Evolutionary conservation across 2,888 invertebrate species (phyloP).

Genomic region (Cantharis lateralis): DNA sequence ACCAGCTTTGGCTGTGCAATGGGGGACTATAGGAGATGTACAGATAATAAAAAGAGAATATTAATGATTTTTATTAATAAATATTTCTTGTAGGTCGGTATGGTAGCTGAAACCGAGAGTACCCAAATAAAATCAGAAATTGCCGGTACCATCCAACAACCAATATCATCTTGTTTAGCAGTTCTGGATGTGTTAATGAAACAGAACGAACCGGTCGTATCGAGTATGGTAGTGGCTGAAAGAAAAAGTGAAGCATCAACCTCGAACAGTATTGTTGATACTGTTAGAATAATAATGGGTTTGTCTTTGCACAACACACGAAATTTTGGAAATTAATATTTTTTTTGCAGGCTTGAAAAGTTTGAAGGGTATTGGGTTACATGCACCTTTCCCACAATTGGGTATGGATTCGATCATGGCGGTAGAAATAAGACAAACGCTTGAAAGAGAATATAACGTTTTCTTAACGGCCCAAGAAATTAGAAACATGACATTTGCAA

Average conservation of each 20-base stretch:
- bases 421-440: conserved; percentile 91
- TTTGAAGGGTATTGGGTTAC: conserved; percentile 70
- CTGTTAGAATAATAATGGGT: conserved; percentile 65
- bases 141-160: conserved; percentile 70
- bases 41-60: conserved; percentile 54
- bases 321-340: background rate
- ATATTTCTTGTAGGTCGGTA: conserved; percentile 57
- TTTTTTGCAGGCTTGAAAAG: conserved; percentile 63
- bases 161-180: conserved; percentile 66
- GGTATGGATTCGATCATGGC: conserved; percentile 98
- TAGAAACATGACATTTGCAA: conserved; percentile 74
- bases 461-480: conserved; percentile 86
- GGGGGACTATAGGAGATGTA: conserved; percentile 37
- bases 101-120: conserved; percentile 61
- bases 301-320: background rate
- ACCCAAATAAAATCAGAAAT: conserved; percentile 45
- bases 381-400: conserved; percentile 81
- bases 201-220: conserved; percentile 68
- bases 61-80: background rate
- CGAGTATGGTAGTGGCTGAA: conserved; percentile 87
- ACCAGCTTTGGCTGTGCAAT: conserved; percentile 37
- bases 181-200: conserved; percentile 72
- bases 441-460: conserved; percentile 88
- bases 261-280: conserved; percentile 71
- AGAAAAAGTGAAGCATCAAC: conserved; percentile 60